Evolutionary conservation across 2,113 vertebrate genomes (phyloP), one percentile per base, ranked within the genome.

Genomic region (Lepus europaeus): DNA sequence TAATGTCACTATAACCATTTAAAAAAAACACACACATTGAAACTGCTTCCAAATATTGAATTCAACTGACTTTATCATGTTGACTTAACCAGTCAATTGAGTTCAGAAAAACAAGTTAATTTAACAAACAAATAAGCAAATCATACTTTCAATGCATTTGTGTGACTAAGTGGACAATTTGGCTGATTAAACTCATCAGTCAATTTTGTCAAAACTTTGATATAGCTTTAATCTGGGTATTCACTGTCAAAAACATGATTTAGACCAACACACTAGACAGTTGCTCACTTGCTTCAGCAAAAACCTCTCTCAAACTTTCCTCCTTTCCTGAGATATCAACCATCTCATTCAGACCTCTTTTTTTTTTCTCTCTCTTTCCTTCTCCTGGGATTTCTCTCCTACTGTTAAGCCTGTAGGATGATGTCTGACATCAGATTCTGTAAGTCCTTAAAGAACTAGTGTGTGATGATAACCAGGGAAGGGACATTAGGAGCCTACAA

Each of bases 131-230:
- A 31, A 94, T 61, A 89, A 94, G 66, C 76, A 93, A 96, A 84
- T 76, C 56, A 89, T 14, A 78, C 20, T 73, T 63, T 81, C 61
- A 95, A 87, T 76, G 20, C 45, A 66, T 83, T 64, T 95, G 74
- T 96, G 49, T 85, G 45, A 66, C 45, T 79, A 77, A 96, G n/a
- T 91, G 89, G 82, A 91, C 82, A 97, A 96, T 97, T 90, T 83
- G 27, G 74, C 59, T 96, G 56, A 97, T 92, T 95, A 96, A 92
- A 92, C n/a, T 92, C 93, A 95, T 96, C 83, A 92, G 53, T 95
- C 72, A 95, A 63, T 80, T 94, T 92, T 95, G 89, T 85, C 76
- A 95, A 93, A 95, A 89, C 11, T 74, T 1, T 94, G 63, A 89
- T 49, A 83, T 23, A 95, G 82, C 49, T 94, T 94, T 95, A 97